Percentiles rank a stretch among this genome's conserved stretches.
Conservation (phyloP, 2,888 invertebrate species). For the Drosophila barbarae region DNA sequence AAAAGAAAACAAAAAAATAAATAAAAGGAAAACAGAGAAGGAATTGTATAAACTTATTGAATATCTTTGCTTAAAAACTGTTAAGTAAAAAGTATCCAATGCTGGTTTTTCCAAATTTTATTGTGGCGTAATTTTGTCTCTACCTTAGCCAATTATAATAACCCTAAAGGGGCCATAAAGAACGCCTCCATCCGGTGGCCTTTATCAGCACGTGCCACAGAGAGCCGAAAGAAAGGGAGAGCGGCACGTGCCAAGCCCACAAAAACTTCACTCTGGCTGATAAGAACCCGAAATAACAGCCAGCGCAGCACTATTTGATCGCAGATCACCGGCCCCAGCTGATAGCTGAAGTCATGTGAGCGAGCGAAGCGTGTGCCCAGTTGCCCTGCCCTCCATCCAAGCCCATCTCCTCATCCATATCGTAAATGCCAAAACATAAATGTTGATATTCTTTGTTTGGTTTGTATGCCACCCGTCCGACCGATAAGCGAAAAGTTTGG, state of each 20-base stretch:
- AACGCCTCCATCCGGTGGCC: background rate
- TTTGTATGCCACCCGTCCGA: slow-evolving; percentile 20
- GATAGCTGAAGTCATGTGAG: slow-evolving; percentile 40
- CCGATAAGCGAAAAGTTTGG: slow-evolving; percentile 40
- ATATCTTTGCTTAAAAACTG: background rate
- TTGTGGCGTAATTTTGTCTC: background rate
- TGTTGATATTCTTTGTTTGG: slow-evolving; percentile 44
- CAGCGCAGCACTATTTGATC: slow-evolving; percentile 35
- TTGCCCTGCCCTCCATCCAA: background rate
- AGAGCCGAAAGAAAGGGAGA: slow-evolving; percentile 22
- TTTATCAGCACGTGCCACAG: slow-evolving; percentile 16
- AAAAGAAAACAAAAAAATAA: background rate
- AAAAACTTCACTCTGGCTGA: slow-evolving; percentile 26
- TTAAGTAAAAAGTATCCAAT: background rate
- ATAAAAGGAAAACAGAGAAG: background rate
- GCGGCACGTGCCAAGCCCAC: slow-evolving; percentile 54
- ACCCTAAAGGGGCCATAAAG: slow-evolving; percentile 2
- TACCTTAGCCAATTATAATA: background rate
- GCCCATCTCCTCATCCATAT: slow-evolving; percentile 15
- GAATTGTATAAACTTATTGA: background rate
- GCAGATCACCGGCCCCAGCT: slow-evolving; percentile 30
- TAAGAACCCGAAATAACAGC: slow-evolving; percentile 34
- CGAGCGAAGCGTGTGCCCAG: slow-evolving; percentile 19
- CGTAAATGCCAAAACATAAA: slow-evolving; percentile 39
- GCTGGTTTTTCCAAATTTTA: background rate